Evolutionary conservation across 2,797 vertebrate genomes (phyloP).

Genomic region (Ctenopoma kingsleyae): DNA sequence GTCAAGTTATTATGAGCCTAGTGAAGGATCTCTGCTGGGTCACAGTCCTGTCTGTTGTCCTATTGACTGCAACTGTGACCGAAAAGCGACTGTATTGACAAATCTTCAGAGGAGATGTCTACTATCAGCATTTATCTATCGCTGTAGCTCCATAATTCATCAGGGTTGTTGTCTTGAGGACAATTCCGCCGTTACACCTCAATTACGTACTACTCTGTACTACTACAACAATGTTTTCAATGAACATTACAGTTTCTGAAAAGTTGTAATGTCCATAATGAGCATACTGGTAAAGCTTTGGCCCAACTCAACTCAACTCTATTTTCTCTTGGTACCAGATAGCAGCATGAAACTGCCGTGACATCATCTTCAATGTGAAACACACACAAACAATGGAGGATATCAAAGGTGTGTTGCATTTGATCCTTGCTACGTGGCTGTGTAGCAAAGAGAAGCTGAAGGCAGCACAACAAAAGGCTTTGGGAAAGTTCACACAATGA

Average conservation of each 20-base stretch:
- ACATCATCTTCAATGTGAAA: too few species aligned
- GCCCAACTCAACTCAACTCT: too few species aligned
- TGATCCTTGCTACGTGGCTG: too few species aligned
- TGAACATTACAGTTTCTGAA: too few species aligned
- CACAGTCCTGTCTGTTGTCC: constrained; percentile 43
- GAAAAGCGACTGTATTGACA: constrained; percentile 65
- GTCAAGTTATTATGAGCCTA: constrained; percentile 46
- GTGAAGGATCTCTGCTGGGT: constrained; percentile 37
- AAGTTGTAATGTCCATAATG: not conserved
- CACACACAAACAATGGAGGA: too few species aligned
- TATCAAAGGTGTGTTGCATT: too few species aligned
- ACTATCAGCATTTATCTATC: constrained; percentile 51
- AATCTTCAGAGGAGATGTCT: constrained; percentile 30
- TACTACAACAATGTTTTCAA: not conserved
- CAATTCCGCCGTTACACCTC: not conserved
- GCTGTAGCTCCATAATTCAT: constrained; percentile 54
- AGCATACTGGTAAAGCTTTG: not conserved
- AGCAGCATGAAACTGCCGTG: too few species aligned
- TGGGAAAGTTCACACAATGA: too few species aligned
- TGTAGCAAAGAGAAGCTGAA: too few species aligned
- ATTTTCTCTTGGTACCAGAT: too few species aligned
- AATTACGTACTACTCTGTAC: not conserved
- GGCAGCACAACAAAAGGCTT: too few species aligned
- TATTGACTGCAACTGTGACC: constrained; percentile 54
- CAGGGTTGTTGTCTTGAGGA: constrained; percentile 29